Conservation (phyloP, 2,113 vertebrate species). For the Emberiza fucata region DNA sequence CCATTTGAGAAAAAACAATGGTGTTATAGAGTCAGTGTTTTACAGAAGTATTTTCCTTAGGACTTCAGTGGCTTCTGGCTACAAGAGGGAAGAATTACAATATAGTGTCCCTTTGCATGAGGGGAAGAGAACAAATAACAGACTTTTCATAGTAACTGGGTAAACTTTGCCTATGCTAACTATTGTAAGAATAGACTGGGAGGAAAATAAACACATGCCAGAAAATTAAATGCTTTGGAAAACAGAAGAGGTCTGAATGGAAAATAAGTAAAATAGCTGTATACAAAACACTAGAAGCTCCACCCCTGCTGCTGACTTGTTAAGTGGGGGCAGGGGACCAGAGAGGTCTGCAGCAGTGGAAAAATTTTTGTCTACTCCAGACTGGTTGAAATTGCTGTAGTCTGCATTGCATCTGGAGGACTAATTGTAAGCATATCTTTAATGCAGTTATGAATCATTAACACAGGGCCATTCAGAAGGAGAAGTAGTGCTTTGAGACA, state of each 20-base stretch:
- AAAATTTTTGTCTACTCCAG: background rate
- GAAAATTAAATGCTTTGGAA: slow-evolving; percentile 14
- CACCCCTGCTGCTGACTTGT: background rate
- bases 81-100: background rate
- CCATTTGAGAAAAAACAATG: background rate
- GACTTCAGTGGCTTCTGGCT: slow-evolving; percentile 3
- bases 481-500: background rate
- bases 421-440: slow-evolving; percentile 20
- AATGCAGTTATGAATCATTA: background rate
- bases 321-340: background rate
- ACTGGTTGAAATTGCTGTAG: background rate
- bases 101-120: background rate
- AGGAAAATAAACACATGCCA: background rate
- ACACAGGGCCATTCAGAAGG: background rate
- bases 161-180: background rate
- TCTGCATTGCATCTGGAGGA: background rate
- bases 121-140: background rate
- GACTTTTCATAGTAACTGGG: background rate
- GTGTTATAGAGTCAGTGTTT: background rate
- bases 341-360: background rate
- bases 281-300: background rate
- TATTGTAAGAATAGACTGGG: background rate
- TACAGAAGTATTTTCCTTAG: background rate
- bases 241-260: background rate
- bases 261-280: slow-evolving; percentile 26